phyloP scores from a whole-genome alignment of 2,113 vertebrate genomes.

The Daboia siamensis region DNA sequence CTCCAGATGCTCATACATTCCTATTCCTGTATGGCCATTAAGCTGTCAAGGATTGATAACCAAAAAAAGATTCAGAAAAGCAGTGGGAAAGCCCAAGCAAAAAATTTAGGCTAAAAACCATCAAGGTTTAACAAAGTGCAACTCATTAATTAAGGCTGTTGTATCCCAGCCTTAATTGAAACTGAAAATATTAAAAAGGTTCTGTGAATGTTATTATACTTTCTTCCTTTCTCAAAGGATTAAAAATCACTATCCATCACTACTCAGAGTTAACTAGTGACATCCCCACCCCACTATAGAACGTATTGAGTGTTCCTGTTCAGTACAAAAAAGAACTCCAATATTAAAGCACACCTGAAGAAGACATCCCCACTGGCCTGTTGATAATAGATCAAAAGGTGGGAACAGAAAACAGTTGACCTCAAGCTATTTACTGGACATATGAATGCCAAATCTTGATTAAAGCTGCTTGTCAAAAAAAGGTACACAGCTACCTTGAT shows the following conservation, averaged over 20 bases:
- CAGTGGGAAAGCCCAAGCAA: not conserved
- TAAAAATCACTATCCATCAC: fast-evolving
- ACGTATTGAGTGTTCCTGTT: not conserved
- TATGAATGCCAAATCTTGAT: not conserved
- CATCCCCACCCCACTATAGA: not conserved
- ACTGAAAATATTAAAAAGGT: not conserved
- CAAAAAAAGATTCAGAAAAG: not conserved
- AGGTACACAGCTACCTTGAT: not conserved
- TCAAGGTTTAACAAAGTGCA: not conserved
- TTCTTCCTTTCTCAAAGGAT: fast-evolving
- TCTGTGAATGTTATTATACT: not conserved
- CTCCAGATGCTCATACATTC: not conserved
- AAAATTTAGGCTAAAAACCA: not conserved
- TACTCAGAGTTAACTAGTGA: not conserved
- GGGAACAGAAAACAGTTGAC: not conserved
- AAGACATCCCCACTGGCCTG: fast-evolving
- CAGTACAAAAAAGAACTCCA: not conserved
- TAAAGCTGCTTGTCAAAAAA: not conserved
- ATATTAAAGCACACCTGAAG: not conserved
- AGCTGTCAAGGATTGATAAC: not conserved
- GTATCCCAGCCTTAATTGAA: not conserved
- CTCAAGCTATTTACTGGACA: not conserved
- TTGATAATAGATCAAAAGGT: not conserved
- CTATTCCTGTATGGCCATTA: not conserved
- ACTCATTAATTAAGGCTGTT: not conserved